These are phyloP conservation scores for Sinodicranocentrus sp. DNA, from an alignment of 2,888 invertebrate genomes.

Conservation along the genomic window DNA sequence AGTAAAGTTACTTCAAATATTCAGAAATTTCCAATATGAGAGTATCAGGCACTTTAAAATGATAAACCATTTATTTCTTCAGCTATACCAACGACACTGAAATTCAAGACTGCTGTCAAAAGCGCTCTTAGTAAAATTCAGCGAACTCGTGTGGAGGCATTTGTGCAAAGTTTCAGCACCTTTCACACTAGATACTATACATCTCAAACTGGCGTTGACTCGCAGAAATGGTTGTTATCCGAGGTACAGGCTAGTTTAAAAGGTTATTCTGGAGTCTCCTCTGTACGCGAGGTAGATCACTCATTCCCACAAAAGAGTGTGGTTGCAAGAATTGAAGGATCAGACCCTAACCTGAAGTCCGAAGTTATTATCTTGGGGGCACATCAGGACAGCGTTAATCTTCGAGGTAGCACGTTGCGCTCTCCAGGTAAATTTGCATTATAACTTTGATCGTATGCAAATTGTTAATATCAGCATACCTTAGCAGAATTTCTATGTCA, in stretches of 20 bases:
- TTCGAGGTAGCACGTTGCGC: background rate
- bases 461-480: too few species aligned
- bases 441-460: background rate
- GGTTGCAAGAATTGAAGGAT: conserved; percentile 57
- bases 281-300: conserved; percentile 41
- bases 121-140: background rate
- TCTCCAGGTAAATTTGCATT: conserved; percentile 26
- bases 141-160: conserved; percentile 1
- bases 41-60: background rate
- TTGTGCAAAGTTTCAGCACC: conserved; percentile 45
- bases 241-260: conserved; percentile 37
- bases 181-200: conserved; percentile 59
- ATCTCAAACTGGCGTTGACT: conserved; percentile 11
- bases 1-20: background rate
- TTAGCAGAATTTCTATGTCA: background rate
- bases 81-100: conserved; percentile 40
- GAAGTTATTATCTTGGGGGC: conserved; percentile 68
- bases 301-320: conserved; percentile 52
- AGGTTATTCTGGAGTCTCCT: conserved; percentile 42
- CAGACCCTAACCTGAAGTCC: conserved; percentile 30
- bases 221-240: conserved; percentile 40
- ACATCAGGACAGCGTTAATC: conserved; percentile 63
- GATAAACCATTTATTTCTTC: background rate
- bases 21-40: too few species aligned
- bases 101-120: conserved; percentile 35